Conservation (phyloP, 2,888 invertebrate genomes). For the Tenthredo livida region DNA sequence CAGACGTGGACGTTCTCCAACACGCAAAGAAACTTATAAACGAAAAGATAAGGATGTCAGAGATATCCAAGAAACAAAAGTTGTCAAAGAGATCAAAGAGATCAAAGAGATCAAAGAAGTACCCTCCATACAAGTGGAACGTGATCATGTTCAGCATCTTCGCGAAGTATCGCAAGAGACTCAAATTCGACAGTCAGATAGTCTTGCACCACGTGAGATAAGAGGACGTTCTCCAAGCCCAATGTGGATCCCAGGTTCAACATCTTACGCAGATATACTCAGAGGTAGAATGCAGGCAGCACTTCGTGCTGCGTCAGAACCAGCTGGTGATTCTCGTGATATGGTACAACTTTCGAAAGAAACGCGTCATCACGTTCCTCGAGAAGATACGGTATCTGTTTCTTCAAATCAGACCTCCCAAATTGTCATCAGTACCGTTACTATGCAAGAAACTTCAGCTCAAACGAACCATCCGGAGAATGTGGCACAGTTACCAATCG, state of each 20-base stretch:
- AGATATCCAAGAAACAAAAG: slow-evolving; percentile 55
- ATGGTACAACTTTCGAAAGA: slow-evolving; percentile 51
- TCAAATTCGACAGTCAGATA: slow-evolving; percentile 6
- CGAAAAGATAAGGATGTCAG: slow-evolving; percentile 44
- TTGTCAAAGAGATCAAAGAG: slow-evolving; percentile 46
- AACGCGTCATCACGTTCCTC: slow-evolving; percentile 14
- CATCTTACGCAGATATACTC: slow-evolving; percentile 90
- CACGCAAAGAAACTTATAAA: slow-evolving; percentile 68
- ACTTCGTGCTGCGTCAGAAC: slow-evolving; percentile 40
- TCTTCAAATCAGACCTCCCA: background rate
- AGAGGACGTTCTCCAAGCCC: slow-evolving; percentile 85
- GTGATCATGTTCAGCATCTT: slow-evolving; percentile 52
- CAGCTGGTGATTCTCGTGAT: slow-evolving; percentile 21
- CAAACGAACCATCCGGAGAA: background rate
- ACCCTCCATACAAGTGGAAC: slow-evolving; percentile 46
- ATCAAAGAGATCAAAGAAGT: slow-evolving; percentile 48
- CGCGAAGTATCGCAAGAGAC: slow-evolving; percentile 27
- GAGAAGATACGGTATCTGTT: slow-evolving; percentile 17
- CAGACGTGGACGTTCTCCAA: slow-evolving; percentile 79
- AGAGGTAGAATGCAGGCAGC: slow-evolving; percentile 78
- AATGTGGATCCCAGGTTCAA: slow-evolving; percentile 87
- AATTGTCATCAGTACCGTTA: background rate
- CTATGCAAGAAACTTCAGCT: background rate
- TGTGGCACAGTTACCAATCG: slow-evolving; percentile 40
- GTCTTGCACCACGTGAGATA: slow-evolving; percentile 68